Evolutionary conservation across 2,888 invertebrate species (phyloP), one percentile per base, ranked within the genome.

Genomic region (Lottia scabra): DNA sequence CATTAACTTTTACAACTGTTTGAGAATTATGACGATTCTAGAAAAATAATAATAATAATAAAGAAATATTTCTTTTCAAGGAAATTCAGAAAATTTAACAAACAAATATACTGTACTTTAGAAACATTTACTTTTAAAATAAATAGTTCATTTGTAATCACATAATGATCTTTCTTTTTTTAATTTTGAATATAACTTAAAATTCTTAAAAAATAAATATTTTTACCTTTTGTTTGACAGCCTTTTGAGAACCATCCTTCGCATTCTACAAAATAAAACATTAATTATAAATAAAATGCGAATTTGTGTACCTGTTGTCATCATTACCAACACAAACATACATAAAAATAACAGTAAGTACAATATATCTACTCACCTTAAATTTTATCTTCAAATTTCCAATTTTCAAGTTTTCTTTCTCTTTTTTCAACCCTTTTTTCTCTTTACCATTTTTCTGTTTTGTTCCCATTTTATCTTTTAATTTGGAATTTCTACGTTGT

Each of bases 331-430:
- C 30, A 30, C 30, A 30, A 30, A 30, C 5, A 30, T 30, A 30
- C 30, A 30, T 30, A 2, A n/a, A 2, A 5, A 48, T 19, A 27
- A 12, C 38, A 27, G 2, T 27, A 27, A 15, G 2, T 27, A 67
- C 23, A 16, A 27, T 30, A 44, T 12, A 5, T 48, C 4, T 38
- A 67, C 63, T 44, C 10, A 71, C 67, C 44, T 67, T 66, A 15
- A 64, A 48, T 46, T 46, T 65, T 12, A 65, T 68, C 67, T 74
- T 77, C 64, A 77, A 81, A 65, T 80, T 78, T 10, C 72, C 67
- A 23, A 83, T 81, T 70, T 95, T 82, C 4, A 79, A 72, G 72
- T 83, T 84, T 73, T 85, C 84, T 68, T 86, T 85, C 67, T 85
- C 85, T 44, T 81, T 84, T 75, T 84, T 84, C n/a, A 81, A 72